Percentiles rank a stretch among this genome's conserved stretches.
phyloP scores from a whole-genome alignment of 2,113 vertebrate genomes.

The Meriones unguiculatus region DNA sequence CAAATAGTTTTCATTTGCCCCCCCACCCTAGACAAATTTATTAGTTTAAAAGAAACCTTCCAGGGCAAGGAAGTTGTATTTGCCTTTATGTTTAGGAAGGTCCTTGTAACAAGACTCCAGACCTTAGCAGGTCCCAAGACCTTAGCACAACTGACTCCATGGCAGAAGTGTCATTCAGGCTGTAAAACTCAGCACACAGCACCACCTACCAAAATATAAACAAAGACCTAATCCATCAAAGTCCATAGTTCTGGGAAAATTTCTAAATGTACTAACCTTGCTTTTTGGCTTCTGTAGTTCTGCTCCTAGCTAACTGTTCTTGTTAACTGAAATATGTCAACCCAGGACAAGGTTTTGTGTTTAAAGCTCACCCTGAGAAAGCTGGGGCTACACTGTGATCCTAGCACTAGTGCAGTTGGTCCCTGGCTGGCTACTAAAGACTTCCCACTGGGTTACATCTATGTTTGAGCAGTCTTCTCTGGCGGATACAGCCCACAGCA shows the following conservation, averaged over 20 bases:
- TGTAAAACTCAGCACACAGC: not conserved
- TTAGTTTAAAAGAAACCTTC: not conserved
- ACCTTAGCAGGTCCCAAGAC: not conserved
- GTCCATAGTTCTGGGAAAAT: not conserved
- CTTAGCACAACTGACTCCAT: not conserved
- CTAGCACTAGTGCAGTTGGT: too few relatives aligned
- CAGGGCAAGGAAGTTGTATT: not conserved
- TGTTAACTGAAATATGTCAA: not conserved
- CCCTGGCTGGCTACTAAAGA: not conserved
- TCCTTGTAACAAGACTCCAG: not conserved
- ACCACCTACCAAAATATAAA: not conserved
- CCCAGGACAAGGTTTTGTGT: not conserved
- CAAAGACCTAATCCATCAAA: not conserved
- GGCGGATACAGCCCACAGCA: not conserved
- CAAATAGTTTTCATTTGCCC: too few relatives aligned
- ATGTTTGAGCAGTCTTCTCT: not conserved
- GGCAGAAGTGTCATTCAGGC: not conserved
- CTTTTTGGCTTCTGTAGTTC: not conserved
- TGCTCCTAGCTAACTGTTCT: not conserved
- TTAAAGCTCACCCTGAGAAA: not conserved
- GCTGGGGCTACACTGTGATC: accelerated
- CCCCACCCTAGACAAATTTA: not conserved
- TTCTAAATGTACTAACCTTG: not conserved
- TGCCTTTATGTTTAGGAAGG: not conserved
- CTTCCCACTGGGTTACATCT: not conserved